A percentile compares a stretch with the other conserved stretches of the same genome.
Conservation (phyloP, 2,888 invertebrate genomes). For the Napeogenes inachia region DNA sequence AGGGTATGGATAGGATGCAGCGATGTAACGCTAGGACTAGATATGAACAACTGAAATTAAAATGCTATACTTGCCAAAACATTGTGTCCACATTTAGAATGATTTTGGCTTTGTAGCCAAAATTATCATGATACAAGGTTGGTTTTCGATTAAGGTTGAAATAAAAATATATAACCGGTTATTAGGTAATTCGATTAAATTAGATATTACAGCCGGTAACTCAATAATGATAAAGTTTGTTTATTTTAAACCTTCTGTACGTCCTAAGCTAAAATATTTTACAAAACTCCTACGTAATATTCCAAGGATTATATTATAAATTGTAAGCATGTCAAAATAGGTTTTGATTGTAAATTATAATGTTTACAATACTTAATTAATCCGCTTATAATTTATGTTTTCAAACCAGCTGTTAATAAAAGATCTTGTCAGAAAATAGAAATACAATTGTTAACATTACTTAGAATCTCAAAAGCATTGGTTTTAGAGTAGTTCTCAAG, state of each 20-base stretch:
- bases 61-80: conserved; percentile 72
- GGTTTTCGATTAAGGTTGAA: conserved; percentile 35
- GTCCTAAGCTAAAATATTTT: background rate
- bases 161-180: conserved; percentile 38
- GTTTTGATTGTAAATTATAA: background rate
- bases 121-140: conserved; percentile 51
- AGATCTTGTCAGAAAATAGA: background rate
- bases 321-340: background rate
- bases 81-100: conserved; percentile 72
- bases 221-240: too few relatives aligned
- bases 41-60: conserved; percentile 77
- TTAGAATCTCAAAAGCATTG: background rate
- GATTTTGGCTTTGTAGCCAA: conserved; percentile 68
- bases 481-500: too few relatives aligned
- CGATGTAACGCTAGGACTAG: conserved; percentile 70
- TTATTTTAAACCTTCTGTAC: background rate
- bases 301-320: background rate
- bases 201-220: too few relatives aligned
- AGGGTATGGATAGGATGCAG: conserved; percentile 60
- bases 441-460: too few relatives aligned
- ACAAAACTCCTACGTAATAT: background rate
- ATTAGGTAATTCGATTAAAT: background rate
- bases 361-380: background rate
- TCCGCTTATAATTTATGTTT: background rate
- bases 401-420: background rate